Evolutionary conservation across 2,113 vertebrate species (phyloP).

Genomic region (Megaceryle torquata): DNA sequence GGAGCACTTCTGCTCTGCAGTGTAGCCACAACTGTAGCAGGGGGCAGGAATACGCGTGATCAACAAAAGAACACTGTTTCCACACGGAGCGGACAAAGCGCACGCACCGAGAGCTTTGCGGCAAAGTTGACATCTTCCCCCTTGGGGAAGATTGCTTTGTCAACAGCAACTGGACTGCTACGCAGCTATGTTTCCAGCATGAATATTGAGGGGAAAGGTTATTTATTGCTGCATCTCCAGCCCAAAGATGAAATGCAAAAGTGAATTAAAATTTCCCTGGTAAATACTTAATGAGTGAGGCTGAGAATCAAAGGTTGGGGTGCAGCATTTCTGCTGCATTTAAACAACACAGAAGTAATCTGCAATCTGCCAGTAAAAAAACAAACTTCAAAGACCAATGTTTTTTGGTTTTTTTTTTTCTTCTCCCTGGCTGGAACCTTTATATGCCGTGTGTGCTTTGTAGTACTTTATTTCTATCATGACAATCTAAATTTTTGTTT

Average conservation of each 20-base stretch:
- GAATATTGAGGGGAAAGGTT: background rate
- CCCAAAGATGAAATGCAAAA: background rate
- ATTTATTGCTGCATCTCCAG: background rate
- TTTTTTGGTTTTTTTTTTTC: background rate
- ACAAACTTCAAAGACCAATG: conserved; percentile 6
- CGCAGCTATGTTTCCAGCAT: background rate
- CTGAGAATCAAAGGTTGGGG: background rate
- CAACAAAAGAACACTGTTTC: fast-evolving
- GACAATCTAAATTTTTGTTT: conserved; percentile 16
- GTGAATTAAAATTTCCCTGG: background rate
- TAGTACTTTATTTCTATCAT: background rate
- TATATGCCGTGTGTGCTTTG: background rate
- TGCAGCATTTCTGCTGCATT: background rate
- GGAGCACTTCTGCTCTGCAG: background rate
- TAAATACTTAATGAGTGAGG: background rate
- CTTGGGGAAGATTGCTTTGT: background rate
- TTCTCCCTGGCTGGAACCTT: background rate
- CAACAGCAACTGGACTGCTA: background rate
- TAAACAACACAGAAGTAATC: background rate
- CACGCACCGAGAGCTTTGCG: fast-evolving
- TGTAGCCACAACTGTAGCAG: background rate
- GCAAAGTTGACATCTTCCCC: fast-evolving
- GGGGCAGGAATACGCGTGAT: background rate
- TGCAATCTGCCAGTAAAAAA: background rate
- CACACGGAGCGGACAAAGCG: fast-evolving